Evolutionary conservation across 2,113 vertebrate species (phyloP), one percentile per base, ranked within the genome.

Genomic region (Anolis sagrei): DNA sequence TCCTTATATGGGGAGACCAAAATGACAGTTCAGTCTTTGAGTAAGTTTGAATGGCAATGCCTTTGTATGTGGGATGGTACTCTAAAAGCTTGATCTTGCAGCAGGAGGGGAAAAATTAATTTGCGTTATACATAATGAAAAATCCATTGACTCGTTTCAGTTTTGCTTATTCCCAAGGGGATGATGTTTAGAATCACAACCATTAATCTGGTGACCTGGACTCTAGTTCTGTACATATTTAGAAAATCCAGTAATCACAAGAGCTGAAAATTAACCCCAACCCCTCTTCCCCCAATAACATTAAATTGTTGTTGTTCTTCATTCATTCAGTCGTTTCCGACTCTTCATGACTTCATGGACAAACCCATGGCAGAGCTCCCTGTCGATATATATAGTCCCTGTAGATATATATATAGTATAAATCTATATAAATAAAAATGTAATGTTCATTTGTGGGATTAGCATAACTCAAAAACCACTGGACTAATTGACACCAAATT

Each of bases 1-100:
- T 99, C 91, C 97, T 99, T 7, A 99, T 99, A 76, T 99, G 99
- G 99, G 99, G 99, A 4, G 99, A 99, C 92, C 99, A 99, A 88
- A 99, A 99, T 96, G 99, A 99, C 97, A 99, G 98, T 95, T 99
- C 99, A 2, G 98, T 99, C 2, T 99, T 99, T 92, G 99, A 99
- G 98, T 99, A 96, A 97, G 14, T 29, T 69, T 78, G n/a, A 34
- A 18, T 58, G 2, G 54, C 49, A 61, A 5, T 25, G 25, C 51
- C 74, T 73, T 36, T 14, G 75, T 72, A 49, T 10, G 64, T 29
- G 25, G 64, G 27, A 68, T 23, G 23, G 27, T 0, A 32, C 16
- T 25, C 7, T 34, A 7, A 61, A 2, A 21, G n/a, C 27, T 9
- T 9, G 44, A 39, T 14, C 7, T 5, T 66, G 23, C 8, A 66